A percentile compares a stretch with the other conserved stretches of the same genome.
phyloP scores from a whole-genome alignment of 1,140 invertebrate species.

The Euwallacea similis region DNA sequence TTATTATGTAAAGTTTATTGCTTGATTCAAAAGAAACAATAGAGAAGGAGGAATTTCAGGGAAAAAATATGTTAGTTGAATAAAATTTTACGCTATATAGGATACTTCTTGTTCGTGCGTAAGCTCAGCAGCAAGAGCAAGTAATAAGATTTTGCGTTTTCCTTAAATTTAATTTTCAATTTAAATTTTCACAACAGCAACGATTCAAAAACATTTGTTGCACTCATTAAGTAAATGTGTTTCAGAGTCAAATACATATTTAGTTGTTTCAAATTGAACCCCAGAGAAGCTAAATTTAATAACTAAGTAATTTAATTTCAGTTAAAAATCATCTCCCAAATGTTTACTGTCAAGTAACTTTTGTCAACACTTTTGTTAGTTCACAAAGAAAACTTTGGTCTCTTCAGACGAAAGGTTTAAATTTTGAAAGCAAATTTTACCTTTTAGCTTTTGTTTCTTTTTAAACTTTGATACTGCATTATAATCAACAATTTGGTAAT shows the following conservation, averaged over 20 bases:
- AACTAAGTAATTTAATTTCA: slow-evolving; percentile 2
- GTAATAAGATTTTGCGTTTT: neutral
- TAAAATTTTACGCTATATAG: neutral
- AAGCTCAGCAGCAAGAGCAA: neutral
- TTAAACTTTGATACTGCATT: too few relatives aligned
- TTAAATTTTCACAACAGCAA: neutral
- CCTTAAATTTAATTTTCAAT: neutral
- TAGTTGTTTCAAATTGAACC: neutral
- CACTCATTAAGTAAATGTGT: neutral
- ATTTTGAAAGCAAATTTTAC: too few relatives aligned
- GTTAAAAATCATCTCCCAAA: neutral
- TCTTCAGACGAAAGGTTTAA: too few relatives aligned
- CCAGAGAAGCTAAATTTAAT: neutral
- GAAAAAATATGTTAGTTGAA: neutral
- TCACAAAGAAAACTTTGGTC: too few relatives aligned
- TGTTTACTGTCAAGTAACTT: slow-evolving; percentile 4
- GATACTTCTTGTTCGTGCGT: neutral
- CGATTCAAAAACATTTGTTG: neutral
- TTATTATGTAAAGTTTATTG: slow-evolving; percentile 7
- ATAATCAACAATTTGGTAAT: too few relatives aligned
- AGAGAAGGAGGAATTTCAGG: neutral
- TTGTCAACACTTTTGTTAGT: slow-evolving; percentile 4
- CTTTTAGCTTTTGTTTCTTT: too few relatives aligned
- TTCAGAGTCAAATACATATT: neutral
- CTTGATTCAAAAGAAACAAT: neutral